Percentiles rank a stretch among this genome's conserved stretches.
Evolutionary conservation across 2,888 invertebrate genomes (phyloP).

Genomic region (Agrochola macilenta): DNA sequence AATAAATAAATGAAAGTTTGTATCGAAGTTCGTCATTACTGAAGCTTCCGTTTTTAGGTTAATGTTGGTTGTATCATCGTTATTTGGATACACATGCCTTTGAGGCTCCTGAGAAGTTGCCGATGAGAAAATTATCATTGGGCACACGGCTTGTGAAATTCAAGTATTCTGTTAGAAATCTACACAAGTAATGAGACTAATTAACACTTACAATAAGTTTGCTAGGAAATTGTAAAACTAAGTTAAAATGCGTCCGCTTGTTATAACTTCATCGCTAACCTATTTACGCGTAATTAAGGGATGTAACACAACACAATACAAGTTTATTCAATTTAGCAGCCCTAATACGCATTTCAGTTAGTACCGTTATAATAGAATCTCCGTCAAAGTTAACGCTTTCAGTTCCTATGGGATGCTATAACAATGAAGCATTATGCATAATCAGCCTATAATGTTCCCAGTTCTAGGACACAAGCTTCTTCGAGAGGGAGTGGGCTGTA

Average conservation of each 20-base stretch:
- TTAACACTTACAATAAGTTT: background rate
- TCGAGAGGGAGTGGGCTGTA: too few relatives aligned
- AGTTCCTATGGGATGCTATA: background rate
- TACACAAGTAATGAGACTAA: background rate
- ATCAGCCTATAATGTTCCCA: too few relatives aligned
- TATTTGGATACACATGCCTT: too few relatives aligned
- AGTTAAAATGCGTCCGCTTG: slow-evolving; percentile 4
- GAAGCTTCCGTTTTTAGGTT: too few relatives aligned
- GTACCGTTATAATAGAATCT: slow-evolving; percentile 40
- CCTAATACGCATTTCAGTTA: background rate
- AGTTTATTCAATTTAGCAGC: slow-evolving; percentile 4
- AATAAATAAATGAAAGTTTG: too few relatives aligned
- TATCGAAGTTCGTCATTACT: too few relatives aligned
- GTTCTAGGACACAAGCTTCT: too few relatives aligned
- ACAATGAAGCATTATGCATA: background rate
- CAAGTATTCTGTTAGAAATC: background rate
- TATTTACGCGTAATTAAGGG: slow-evolving; percentile 26
- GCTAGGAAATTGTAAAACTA: slow-evolving; percentile 7
- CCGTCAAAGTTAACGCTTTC: slow-evolving; percentile 14
- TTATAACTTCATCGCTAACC: slow-evolving; percentile 29
- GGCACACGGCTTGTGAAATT: too few relatives aligned
- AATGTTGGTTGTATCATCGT: too few relatives aligned
- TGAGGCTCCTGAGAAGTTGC: too few relatives aligned
- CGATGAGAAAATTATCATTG: too few relatives aligned
- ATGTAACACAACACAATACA: slow-evolving; percentile 31